Base-by-base conservation (phyloP, 2,888 invertebrate genomes). In the Sarcophaga caerulescens region DNA sequence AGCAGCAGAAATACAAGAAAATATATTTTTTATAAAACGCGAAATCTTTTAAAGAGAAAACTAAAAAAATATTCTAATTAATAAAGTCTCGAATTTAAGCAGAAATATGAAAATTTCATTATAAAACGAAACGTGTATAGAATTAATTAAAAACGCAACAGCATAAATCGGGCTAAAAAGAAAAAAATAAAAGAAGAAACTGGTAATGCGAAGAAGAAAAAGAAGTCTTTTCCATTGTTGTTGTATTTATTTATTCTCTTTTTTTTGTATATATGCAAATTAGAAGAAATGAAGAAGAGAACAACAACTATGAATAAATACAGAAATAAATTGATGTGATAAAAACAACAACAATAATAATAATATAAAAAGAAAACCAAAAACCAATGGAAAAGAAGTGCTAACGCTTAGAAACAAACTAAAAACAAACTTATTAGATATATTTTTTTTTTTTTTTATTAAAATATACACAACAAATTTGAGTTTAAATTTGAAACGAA, bases 221-320 rank as follows among this genome's bases (percentile, higher is more conserved):
- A 68, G 57, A 71, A 84, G 63, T 45, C 52, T 70, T 14, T 44
- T 25, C 35, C 66, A 12, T 25, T 23, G 12, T 63, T 44, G 17
- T 19, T 21, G 23, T 69, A 4, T 73, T 73, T 52, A 14, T 17
- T 52, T 17, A 52, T 52, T 52, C 52, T 52, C 17, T 52, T 52
- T 17, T 17, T 80, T 75, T 74, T 62, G 77, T 57, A 57, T 81
- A 62, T 78, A 85, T 85, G 85, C 74, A 81, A 85, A 85, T 69
- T 62, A 59, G 76, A 60, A 59, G 80, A 47, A 69, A 75, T 60
- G 45, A n/a, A 62, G 52, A 66, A 57, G 35, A 65, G 10, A 47
- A 23, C 35, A 14, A 52, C 52, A 52, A 52, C 52, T 17, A 52
- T 10, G 52, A 52, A 52, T 52, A 52, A 52, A 52, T 52, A 52